phyloP scores from a whole-genome alignment of 2,888 invertebrate genomes.

The Dusona sp. region DNA sequence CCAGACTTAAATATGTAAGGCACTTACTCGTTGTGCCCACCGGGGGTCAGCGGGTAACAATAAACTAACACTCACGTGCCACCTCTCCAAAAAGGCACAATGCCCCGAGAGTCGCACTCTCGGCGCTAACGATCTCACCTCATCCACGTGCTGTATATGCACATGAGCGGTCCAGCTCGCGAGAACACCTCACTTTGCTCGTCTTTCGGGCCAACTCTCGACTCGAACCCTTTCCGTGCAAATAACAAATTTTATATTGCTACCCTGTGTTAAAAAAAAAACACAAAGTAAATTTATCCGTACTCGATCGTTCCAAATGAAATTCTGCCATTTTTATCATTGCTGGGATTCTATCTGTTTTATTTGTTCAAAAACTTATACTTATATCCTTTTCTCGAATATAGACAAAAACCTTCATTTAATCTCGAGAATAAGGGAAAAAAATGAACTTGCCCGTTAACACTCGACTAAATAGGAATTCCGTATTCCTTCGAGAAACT shows the following conservation, averaged over 20 bases:
- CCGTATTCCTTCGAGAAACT: slow-evolving; percentile 66
- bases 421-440: slow-evolving; percentile 28
- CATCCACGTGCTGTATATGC: slow-evolving; percentile 49
- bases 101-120: slow-evolving; percentile 80
- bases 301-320: neutral
- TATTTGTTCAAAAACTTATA: neutral
- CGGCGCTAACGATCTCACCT: slow-evolving; percentile 84
- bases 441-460: slow-evolving; percentile 56
- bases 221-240: neutral
- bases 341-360: neutral
- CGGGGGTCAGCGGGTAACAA: slow-evolving; percentile 83
- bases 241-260: neutral
- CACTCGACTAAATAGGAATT: slow-evolving; percentile 66
- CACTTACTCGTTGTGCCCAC: slow-evolving; percentile 77
- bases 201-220: slow-evolving; percentile 10
- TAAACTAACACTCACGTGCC: slow-evolving; percentile 82
- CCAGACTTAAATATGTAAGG: slow-evolving; percentile 79
- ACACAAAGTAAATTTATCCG: neutral
- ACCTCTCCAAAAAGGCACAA: slow-evolving; percentile 80
- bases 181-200: slow-evolving; percentile 16
- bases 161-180: slow-evolving; percentile 47
- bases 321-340: neutral
- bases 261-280: neutral
- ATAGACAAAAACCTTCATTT: slow-evolving; percentile 23
- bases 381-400: neutral